Base-by-base conservation (phyloP, 2,113 vertebrate genomes). In the Verasper variegatus region DNA sequence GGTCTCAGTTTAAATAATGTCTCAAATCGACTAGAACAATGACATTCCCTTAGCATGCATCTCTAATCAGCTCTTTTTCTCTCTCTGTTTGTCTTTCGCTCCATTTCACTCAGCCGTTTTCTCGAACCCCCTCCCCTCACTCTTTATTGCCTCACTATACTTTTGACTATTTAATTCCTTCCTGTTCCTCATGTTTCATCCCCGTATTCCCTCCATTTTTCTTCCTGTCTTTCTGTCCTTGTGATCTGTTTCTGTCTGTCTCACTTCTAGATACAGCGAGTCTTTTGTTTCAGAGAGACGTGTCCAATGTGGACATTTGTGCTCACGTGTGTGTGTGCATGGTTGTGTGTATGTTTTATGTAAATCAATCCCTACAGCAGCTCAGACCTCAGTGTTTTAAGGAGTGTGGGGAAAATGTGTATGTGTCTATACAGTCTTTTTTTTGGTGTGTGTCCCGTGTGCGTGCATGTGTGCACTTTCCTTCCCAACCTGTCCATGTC, bases 11-110 rank as follows among this genome's bases (percentile, higher is more conserved):
- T 86, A 91, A 92, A 93, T 88, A 91, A 92, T 89, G 83, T 90
- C 91, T 93, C 87, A 91, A 93, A 91, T 93, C 86, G 90, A 93
- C 88, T 91, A 90, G 90, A 92, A 92, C 91, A 92, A 91, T 91
- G 85, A 92, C 90, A 90, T 89, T 93, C 89, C 90, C 90, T 68
- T 78, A 88, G 86, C 86, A 88, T 88, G 90, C 91, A 93, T 92
- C 84, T 86, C 83, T 92, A 91, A 91, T 91, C 83, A 87, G 86
- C 80, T 88, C 77, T 75, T 70, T 85, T 84, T 92, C 81, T 87
- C 66, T 85, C 80, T 83, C 69, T 88, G 82, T 92, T 91, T 91
- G 74, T 82, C 84, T 86, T 91, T 87, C 24, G 74, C 86, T 90
- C 86, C 76, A 84, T 88, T 89, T 89, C 82, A 74, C 81, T 77